phyloP scores from a whole-genome alignment of 2,797 vertebrate species.

The Zenarchopterus dispar region DNA sequence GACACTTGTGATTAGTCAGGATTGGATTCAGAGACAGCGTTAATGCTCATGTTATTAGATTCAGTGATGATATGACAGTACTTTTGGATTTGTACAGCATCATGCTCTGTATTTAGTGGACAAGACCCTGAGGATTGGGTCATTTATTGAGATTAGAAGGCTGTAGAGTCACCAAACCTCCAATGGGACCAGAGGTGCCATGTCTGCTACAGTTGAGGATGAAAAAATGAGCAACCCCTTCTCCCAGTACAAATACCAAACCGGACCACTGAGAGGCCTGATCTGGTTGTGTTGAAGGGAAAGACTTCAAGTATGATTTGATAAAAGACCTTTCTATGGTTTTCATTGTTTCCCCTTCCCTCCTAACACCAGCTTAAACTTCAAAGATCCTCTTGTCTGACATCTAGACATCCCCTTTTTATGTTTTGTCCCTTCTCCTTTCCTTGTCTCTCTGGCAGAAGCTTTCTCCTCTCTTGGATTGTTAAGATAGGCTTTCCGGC shows the following conservation, averaged over 20 bases:
- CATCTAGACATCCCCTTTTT: slow-evolving; percentile 49
- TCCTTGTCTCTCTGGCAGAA: slow-evolving; percentile 50
- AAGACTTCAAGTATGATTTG: slow-evolving; percentile 17
- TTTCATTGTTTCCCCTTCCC: slow-evolving; percentile 25
- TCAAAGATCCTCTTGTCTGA: slow-evolving; percentile 46
- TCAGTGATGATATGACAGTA: slow-evolving; percentile 1
- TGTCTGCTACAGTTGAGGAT: slow-evolving; percentile 10
- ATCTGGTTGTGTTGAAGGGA: slow-evolving; percentile 10
- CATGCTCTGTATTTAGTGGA: slow-evolving; percentile 8
- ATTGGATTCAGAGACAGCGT: slow-evolving; percentile 15
- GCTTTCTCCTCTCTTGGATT: slow-evolving; percentile 43
- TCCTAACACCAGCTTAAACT: slow-evolving; percentile 47
- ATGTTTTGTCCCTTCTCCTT: slow-evolving; percentile 48
- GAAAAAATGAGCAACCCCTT: slow-evolving; percentile 4
- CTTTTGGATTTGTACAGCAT: slow-evolving; percentile 11
- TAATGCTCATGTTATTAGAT: slow-evolving; percentile 1
- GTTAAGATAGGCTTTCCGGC: slow-evolving; percentile 52
- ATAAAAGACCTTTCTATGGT: slow-evolving; percentile 20
- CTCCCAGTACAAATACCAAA: slow-evolving; percentile 5
- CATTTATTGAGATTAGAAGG: slow-evolving; percentile 23
- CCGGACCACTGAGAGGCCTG: slow-evolving; percentile 17
- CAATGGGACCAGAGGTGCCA: slow-evolving; percentile 29
- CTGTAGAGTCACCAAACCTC: slow-evolving; percentile 39
- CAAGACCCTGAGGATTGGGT: slow-evolving; percentile 8
- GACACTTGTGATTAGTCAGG: slow-evolving; percentile 48